These are phyloP conservation scores for Gyrodactylus salaris DNA, from an alignment of 1,140 invertebrate genomes.

Conservation along the genomic window DNA sequence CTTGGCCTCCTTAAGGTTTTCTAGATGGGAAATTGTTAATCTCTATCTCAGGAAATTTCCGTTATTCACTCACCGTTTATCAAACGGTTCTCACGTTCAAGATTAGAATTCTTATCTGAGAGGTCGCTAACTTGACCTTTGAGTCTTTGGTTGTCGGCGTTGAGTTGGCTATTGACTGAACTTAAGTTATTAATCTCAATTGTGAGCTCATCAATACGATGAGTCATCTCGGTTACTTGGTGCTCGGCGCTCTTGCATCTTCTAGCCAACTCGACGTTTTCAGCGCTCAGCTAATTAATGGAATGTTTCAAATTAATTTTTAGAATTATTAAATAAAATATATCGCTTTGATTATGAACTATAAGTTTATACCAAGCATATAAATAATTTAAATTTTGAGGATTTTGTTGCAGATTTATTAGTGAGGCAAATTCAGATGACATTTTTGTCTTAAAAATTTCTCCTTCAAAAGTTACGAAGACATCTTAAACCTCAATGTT, in stretches of 20 bases:
- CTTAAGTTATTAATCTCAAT: conserved; percentile 13
- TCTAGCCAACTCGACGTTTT: conserved; percentile 11
- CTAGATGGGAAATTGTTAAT: not conserved
- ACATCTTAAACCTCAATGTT: no score
- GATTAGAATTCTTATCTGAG: conserved; percentile 15
- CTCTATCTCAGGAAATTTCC: conserved; percentile 4
- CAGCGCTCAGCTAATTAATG: conserved; percentile 8
- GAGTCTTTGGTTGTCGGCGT: conserved; percentile 15
- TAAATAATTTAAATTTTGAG: no score
- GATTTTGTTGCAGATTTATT: no score
- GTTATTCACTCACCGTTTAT: not conserved
- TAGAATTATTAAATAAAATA: no score
- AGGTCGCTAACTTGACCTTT: conserved; percentile 16
- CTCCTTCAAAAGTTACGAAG: no score
- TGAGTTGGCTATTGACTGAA: conserved; percentile 15
- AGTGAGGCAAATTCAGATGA: no score
- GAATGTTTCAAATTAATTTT: no score
- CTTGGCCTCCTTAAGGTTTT: conserved; percentile 13
- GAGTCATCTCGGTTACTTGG: conserved; percentile 14
- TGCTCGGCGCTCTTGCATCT: conserved; percentile 18
- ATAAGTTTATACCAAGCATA: no score
- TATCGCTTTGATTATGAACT: no score
- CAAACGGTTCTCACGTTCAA: conserved; percentile 18
- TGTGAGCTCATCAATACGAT: conserved; percentile 15
- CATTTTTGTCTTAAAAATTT: no score